phyloP scores from a whole-genome alignment of 1,140 invertebrate species.

The Drosophila oshimai region DNA sequence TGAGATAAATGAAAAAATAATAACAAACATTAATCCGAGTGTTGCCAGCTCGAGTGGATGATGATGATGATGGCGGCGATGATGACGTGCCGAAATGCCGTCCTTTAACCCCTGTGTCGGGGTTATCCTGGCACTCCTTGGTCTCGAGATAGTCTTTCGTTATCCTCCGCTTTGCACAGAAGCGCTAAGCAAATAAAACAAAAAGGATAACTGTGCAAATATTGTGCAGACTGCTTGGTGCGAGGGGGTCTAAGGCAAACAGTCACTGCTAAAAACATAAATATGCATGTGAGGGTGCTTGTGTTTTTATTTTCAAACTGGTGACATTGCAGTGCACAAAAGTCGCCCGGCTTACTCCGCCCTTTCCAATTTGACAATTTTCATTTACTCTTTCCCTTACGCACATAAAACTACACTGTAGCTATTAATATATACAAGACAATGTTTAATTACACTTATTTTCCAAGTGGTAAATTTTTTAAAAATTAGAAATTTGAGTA shows the following conservation, averaged over 20 bases:
- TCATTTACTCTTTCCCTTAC: slow-evolving; percentile 37
- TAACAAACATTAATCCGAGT: slow-evolving; percentile 71
- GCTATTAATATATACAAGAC: too few relatives aligned
- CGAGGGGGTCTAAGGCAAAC: slow-evolving; percentile 13
- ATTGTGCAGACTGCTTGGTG: slow-evolving; percentile 46
- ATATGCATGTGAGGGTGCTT: slow-evolving; percentile 19
- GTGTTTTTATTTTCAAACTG: slow-evolving; percentile 38
- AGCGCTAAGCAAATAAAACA: slow-evolving; percentile 81
- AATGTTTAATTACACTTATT: too few relatives aligned
- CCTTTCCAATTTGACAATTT: slow-evolving; percentile 45
- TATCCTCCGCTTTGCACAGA: slow-evolving; percentile 66
- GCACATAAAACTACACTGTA: slow-evolving; percentile 3
- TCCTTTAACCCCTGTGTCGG: slow-evolving; percentile 6
- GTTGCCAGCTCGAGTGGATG: slow-evolving; percentile 55
- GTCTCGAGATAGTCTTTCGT: slow-evolving; percentile 65
- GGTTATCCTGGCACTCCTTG: slow-evolving; percentile 47
- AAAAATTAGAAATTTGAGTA: too few relatives aligned
- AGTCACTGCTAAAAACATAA: slow-evolving; percentile 46
- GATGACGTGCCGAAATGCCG: slow-evolving; percentile 48
- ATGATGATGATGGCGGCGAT: slow-evolving; percentile 42
- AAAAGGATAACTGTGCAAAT: slow-evolving; percentile 80
- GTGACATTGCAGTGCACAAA: slow-evolving; percentile 64
- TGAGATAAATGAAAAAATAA: slow-evolving; percentile 75
- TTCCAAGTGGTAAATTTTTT: too few relatives aligned
- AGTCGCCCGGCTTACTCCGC: slow-evolving; percentile 24